Base-by-base conservation (phyloP, 2,888 invertebrate species). In the Vanessa cardui region DNA sequence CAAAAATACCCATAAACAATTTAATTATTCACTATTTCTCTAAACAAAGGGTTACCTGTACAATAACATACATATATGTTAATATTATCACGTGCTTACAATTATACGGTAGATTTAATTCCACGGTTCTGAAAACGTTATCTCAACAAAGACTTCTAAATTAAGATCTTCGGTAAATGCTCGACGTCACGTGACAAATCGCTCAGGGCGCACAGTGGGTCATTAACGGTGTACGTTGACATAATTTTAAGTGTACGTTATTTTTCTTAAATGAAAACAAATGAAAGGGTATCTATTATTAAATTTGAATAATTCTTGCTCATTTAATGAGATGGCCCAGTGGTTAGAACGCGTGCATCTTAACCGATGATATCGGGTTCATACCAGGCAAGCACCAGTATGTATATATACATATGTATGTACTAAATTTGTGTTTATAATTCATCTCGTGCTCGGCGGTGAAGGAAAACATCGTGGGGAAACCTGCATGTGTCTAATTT, bases 61-160 rank as follows among this genome's bases (percentile, higher is more conserved):
- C 20, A 8, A 33, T 3, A 26, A 26, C 31, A 16, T 20, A 21
- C 54, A 16, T 20, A 12, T 2, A 16, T 58, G 15, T 31, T 39
- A 67, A 72, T 74, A 78, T 76, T 76, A 74, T 77, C 84, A 85
- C 77, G 80, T 87, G 86, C 79, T 78, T 66, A 77, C 82, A 85
- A 87, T 86, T 79, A 86, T 67, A 78, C 74, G 84, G 77, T 65
- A 82, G 85, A 83, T 86, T 86, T 79, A 81, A 77, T 77, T 79
- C 72, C 81, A 86, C 79, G 86, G 79, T 77, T 68, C 59, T 74
- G 82, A 68, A 72, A 74, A 76, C 74, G 74, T 77, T 76, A 78
- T 77, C 77, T 77, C 78, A 80, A 83, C 82, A 81, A 79, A 80
- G 77, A 76, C 70, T 71, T 78, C 79, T 79, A 81, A 80, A 83